These are phyloP conservation scores for Otus sunia DNA, from an alignment of 2,113 vertebrate species.

Conservation along the genomic window DNA sequence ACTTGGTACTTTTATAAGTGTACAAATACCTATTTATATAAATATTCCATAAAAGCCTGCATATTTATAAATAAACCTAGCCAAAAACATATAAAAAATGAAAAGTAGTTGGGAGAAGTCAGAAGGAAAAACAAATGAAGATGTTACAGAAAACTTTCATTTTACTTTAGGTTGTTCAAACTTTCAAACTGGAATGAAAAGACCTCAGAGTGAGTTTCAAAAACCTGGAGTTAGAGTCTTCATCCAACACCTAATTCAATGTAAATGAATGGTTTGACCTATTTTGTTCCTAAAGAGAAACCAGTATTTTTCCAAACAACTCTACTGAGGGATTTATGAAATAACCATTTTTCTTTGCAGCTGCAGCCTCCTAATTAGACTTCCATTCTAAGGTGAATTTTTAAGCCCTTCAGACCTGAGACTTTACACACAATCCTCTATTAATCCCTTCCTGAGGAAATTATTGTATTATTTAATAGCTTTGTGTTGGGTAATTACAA, in stretches of 20 bases:
- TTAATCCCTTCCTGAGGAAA: conserved; percentile 60
- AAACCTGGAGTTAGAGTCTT: neutral
- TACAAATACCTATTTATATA: neutral
- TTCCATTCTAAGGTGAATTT: neutral
- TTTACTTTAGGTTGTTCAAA: neutral
- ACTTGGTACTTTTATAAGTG: neutral
- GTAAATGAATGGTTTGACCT: neutral
- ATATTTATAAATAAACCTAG: neutral
- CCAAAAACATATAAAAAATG: neutral
- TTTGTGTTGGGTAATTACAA: neutral
- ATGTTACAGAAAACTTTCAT: neutral
- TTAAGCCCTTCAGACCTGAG: conserved; percentile 8
- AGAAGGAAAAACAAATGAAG: neutral
- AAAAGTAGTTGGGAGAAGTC: neutral
- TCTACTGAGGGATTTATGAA: neutral
- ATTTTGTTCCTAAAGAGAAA: neutral
- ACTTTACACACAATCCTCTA: neutral
- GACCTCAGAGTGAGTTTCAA: neutral
- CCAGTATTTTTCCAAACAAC: conserved; percentile 34
- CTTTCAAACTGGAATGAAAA: neutral
- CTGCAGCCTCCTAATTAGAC: conserved; percentile 6
- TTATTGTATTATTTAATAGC: neutral
- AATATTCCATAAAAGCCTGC: neutral
- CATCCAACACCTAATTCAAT: neutral
- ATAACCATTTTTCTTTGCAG: neutral